Evolutionary conservation across 2,888 invertebrate species (phyloP).

Genomic region (Drosophila quinaria): DNA sequence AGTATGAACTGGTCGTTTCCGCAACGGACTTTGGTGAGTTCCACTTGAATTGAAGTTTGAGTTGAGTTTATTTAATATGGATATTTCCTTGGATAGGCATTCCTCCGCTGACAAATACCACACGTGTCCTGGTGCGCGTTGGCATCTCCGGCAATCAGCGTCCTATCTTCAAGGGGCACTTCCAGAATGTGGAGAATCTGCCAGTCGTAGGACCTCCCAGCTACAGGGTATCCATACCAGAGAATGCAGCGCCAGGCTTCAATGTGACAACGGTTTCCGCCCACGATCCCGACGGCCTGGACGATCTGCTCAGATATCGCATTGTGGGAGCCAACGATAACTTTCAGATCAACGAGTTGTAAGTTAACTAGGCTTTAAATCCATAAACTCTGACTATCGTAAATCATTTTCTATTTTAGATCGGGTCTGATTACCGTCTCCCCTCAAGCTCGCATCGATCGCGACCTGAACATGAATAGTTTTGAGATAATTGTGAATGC

Average conservation of each 20-base stretch:
- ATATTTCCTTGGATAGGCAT: constrained; percentile 84
- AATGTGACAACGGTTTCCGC: constrained; percentile 91
- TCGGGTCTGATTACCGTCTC: constrained; percentile 90
- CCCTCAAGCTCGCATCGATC: constrained; percentile 90
- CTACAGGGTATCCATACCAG: constrained; percentile 90
- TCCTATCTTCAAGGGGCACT: constrained; percentile 92
- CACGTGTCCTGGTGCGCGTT: constrained; percentile 90
- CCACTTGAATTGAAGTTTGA: neutral
- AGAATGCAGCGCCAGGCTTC: constrained; percentile 90
- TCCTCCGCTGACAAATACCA: constrained; percentile 89
- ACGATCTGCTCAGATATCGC: constrained; percentile 89
- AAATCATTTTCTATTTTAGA: constrained; percentile 82
- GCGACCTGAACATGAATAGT: constrained; percentile 89
- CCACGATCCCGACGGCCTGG: constrained; percentile 92
- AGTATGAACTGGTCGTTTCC: constrained; percentile 89
- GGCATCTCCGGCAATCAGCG: constrained; percentile 92
- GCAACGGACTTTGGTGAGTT: constrained; percentile 90
- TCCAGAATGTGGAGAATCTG: constrained; percentile 87
- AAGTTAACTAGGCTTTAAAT: constrained; percentile 69
- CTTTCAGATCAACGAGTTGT: constrained; percentile 91
- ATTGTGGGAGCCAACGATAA: constrained; percentile 92
- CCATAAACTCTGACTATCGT: neutral
- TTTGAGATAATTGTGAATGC: constrained; percentile 91
- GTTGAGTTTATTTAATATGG: too few species aligned
- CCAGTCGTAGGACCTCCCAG: constrained; percentile 89